phyloP scores from a whole-genome alignment of 2,888 invertebrate genomes.

The Pharmacophagus antenor region DNA sequence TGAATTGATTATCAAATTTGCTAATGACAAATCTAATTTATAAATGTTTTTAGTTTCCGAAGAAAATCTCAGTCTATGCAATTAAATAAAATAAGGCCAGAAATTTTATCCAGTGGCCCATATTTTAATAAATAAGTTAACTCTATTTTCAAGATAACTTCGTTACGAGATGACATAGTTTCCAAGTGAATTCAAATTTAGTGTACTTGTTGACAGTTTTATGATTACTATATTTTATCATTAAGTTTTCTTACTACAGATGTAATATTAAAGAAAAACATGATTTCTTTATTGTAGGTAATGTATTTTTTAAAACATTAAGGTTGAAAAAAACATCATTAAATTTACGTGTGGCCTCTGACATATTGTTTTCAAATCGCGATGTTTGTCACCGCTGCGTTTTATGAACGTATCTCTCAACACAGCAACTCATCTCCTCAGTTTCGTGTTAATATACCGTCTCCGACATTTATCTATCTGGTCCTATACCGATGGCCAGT shows the following conservation, averaged over 20 bases:
- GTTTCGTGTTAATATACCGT: slow-evolving; percentile 30
- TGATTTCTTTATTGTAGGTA: no score
- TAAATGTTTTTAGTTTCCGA: not conserved
- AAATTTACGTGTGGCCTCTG: slow-evolving; percentile 21
- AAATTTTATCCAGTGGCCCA: not conserved
- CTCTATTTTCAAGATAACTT: not conserved
- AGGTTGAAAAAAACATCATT: not conserved
- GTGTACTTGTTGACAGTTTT: not conserved
- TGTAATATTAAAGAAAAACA: no score
- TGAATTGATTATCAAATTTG: no score
- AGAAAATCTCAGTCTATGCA: not conserved
- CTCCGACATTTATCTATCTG: slow-evolving; percentile 24
- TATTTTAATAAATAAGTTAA: not conserved
- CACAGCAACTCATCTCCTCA: slow-evolving; percentile 35
- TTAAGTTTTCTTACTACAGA: not conserved
- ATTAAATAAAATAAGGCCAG: not conserved
- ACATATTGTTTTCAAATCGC: slow-evolving; percentile 33
- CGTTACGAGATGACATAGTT: not conserved
- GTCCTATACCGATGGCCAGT: slow-evolving; percentile 34
- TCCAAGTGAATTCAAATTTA: not conserved
- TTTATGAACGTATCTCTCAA: slow-evolving; percentile 46
- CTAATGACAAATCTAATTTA: not conserved
- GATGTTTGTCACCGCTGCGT: slow-evolving; percentile 43
- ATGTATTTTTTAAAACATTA: no score
- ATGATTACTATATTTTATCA: not conserved